Evolutionary conservation across 2,797 vertebrate species (phyloP).

Genomic region (Sebastiscus albofasciatus): DNA sequence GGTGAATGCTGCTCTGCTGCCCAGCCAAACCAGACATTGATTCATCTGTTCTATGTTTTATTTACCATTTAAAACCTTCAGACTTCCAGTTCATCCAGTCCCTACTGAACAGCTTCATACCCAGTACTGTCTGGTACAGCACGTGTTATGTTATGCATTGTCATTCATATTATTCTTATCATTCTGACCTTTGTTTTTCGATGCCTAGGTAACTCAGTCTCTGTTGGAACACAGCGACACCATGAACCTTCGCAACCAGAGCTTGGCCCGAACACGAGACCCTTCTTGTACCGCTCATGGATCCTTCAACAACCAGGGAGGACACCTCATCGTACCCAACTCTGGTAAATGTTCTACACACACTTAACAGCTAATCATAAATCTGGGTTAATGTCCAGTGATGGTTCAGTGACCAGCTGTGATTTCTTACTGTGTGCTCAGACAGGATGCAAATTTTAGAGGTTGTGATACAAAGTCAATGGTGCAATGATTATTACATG

Average conservation of each 20-base stretch:
- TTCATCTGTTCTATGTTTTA: neutral
- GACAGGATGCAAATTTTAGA: neutral
- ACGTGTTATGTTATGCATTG: neutral
- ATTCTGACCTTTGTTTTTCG: neutral
- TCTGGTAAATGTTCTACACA: constrained; percentile 82
- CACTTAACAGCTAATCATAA: neutral
- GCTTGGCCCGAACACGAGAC: constrained; percentile 89
- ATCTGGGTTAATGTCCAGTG: neutral
- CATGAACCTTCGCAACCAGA: constrained; percentile 91
- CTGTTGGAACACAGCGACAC: constrained; percentile 89
- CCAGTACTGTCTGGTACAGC: neutral
- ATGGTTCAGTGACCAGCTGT: neutral
- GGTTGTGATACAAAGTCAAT: neutral
- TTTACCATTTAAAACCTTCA: neutral
- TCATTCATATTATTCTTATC: neutral
- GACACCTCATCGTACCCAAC: constrained; percentile 92
- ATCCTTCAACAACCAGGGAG: constrained; percentile 93
- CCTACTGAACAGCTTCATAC: neutral
- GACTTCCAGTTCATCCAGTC: neutral
- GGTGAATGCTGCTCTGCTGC: neutral
- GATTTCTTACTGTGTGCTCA: neutral
- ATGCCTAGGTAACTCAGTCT: constrained; percentile 87
- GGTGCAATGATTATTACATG: neutral
- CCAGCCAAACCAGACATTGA: neutral
- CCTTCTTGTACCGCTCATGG: constrained; percentile 92